These are phyloP conservation scores for Pangasius djambal DNA, from an alignment of 2,797 vertebrate genomes.

Conservation along the genomic window DNA sequence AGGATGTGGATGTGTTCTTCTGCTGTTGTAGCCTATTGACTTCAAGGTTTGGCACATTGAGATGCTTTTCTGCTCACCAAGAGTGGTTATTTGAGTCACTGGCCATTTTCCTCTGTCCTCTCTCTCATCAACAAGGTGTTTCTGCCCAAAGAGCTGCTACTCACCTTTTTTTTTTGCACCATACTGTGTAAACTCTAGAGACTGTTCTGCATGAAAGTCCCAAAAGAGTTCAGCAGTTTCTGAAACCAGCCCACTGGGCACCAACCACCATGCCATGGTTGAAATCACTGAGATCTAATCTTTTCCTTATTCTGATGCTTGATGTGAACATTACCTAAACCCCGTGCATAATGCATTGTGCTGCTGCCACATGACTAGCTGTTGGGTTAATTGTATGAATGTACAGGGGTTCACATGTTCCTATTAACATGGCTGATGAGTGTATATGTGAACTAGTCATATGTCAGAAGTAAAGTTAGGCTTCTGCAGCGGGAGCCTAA, in stretches of 20 bases:
- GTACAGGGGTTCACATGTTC: background rate
- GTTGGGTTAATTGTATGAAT: background rate
- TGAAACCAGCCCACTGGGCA: background rate
- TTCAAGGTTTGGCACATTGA: background rate
- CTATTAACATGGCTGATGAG: background rate
- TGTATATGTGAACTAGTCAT: background rate
- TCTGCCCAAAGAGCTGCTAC: background rate
- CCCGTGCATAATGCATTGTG: background rate
- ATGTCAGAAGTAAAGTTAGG: background rate
- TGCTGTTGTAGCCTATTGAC: background rate
- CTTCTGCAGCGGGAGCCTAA: background rate
- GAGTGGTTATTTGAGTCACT: background rate
- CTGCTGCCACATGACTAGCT: background rate
- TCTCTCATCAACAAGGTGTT: background rate
- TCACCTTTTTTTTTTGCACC: background rate
- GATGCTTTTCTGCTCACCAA: background rate
- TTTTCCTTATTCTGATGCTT: background rate
- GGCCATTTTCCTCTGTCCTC: background rate
- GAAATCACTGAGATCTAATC: background rate
- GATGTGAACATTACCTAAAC: background rate
- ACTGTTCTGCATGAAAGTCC: background rate
- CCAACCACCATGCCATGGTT: background rate
- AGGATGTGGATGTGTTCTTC: background rate
- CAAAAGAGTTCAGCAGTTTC: background rate
- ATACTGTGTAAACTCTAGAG: background rate